Conservation (phyloP, 2,888 invertebrate species). For the Rhingia campestris region DNA sequence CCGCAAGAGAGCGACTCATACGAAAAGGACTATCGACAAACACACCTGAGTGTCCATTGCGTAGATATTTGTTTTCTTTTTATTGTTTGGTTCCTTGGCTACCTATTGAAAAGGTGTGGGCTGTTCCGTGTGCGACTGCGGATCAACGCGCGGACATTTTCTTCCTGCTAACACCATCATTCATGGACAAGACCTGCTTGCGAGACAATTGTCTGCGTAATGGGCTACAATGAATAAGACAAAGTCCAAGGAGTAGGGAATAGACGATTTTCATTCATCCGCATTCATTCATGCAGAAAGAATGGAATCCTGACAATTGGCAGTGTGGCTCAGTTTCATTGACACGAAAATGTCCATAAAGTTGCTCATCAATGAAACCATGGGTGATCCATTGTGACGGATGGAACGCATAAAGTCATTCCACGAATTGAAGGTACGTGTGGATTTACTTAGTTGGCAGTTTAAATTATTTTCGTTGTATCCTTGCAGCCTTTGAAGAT, state of each 20-base stretch:
- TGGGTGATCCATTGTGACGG: constrained; percentile 40
- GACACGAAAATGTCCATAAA: constrained; percentile 13
- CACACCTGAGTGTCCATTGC: constrained; percentile 67
- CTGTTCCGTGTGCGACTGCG: constrained; percentile 36
- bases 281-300: constrained; percentile 3
- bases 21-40: constrained; percentile 50
- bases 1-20: constrained; percentile 16
- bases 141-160: constrained; percentile 48
- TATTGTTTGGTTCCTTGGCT: constrained; percentile 19
- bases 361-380: constrained; percentile 65
- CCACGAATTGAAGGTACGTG: constrained; percentile 51
- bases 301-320: constrained; percentile 14
- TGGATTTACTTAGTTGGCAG: constrained; percentile 41
- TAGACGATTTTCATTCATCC: constrained; percentile 28
- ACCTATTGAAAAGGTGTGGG: constrained; percentile 68
- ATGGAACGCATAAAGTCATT: constrained; percentile 26
- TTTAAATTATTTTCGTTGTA: constrained; percentile 4
- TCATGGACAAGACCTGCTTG: constrained; percentile 21
- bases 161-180: constrained; percentile 30
- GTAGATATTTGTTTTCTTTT: constrained; percentile 30
- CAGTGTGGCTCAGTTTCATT: constrained; percentile 29
- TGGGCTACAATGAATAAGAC: constrained; percentile 31
- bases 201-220: constrained; percentile 42
- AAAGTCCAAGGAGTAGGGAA: constrained; percentile 12
- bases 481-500: constrained; percentile 63